Evolutionary conservation across 2,888 invertebrate genomes (phyloP), one percentile per base, ranked within the genome.

Genomic region (Drosophila ustulata): DNA sequence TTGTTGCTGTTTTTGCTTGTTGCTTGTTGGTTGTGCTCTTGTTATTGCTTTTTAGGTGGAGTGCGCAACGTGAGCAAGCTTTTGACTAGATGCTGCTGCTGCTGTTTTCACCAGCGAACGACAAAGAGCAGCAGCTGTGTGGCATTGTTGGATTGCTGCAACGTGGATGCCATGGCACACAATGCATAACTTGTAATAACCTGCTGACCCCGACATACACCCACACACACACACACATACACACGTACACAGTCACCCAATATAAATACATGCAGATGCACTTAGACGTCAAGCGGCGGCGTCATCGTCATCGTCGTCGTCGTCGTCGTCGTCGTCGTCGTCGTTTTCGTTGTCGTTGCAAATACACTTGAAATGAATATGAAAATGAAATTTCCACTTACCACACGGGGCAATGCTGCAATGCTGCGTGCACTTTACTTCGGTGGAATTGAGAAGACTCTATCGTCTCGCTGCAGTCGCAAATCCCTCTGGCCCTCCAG

Each of bases 181-280:
- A 68, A 75, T 59, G 68, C 80, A 88, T 88, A 88, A 82, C 80
- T 82, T 82, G 75, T 84, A 82, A 84, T 82, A 88, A 84, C 66
- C 65, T 52, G 46, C 59, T 78, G 76, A 78, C 85, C 71, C 86
- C 68, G 68, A 78, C 71, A 67, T 51, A 57, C 47, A 26, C 68
- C 51, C 50, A 18, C 28, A 59, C 25, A 5, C 41, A 37, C 41
- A 23, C 5, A 50, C 39, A 23, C 2, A 23, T 6, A 13, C 39
- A 41, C 39, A 46, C 39, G 9, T 57, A 50, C 39, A 23, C 2
- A 23, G 6, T n/a, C 39, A 41, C 39, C 47, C 32, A 47, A 18
- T 18, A 51, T 47, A 47, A 47, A 25, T 58, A 61, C 76, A 66
- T 66, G 66, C 62, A 58, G 66, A 71, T 79, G 66, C 73, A 58